phyloP scores from a whole-genome alignment of 2,113 vertebrate species.

The Phylloscopus trochilus region DNA sequence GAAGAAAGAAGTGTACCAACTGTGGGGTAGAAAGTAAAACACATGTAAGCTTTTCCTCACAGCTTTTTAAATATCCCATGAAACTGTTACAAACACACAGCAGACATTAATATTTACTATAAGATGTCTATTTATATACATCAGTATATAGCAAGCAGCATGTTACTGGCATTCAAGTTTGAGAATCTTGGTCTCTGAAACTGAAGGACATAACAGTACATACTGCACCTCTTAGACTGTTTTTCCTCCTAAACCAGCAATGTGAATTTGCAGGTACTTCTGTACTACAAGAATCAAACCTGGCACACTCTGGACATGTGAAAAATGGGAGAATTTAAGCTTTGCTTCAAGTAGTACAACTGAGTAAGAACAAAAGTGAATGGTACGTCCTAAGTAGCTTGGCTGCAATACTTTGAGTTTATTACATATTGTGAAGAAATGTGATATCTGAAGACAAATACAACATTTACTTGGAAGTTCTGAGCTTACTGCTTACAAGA shows the following conservation, averaged over 20 bases:
- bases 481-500: background rate
- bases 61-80: background rate
- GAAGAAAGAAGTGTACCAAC: constrained; percentile 72
- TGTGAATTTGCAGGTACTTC: background rate
- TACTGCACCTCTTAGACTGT: background rate
- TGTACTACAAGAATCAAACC: background rate
- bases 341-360: background rate
- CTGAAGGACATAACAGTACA: background rate
- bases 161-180: background rate
- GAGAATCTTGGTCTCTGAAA: background rate
- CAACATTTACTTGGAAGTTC: background rate
- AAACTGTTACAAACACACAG: background rate
- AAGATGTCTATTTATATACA: background rate
- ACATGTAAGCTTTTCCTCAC: background rate
- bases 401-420: background rate
- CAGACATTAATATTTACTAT: background rate
- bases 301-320: background rate
- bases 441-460: background rate
- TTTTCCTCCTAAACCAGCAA: background rate
- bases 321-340: background rate
- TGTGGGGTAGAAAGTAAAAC: constrained; percentile 42
- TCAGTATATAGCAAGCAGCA: background rate
- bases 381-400: background rate
- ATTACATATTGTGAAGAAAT: background rate
- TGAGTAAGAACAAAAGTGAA: background rate